Evolutionary conservation across 2,888 invertebrate genomes (phyloP), one percentile per base, ranked within the genome.

Genomic region (Ectemnius lituratus): DNA sequence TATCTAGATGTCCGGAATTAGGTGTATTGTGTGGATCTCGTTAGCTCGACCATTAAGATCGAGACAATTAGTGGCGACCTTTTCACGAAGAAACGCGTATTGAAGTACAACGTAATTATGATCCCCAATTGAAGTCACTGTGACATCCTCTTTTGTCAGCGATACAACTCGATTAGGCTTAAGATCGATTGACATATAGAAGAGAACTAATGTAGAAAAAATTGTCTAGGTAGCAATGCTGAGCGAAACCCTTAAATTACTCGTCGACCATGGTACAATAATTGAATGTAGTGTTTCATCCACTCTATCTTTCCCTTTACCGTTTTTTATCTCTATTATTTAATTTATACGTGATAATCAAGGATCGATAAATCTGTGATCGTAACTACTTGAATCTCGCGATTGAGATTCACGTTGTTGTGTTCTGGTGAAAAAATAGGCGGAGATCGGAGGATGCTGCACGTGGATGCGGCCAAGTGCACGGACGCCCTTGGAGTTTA

Each of bases 1-100:
- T 88, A 88, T 88, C 84, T 82, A 67, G 70, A 62, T 62, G 62
- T 14, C 49, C 84, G 81, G 85, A 88, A 89, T 88, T 86, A 84
- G 73, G 76, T 79, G 79, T 82, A 85, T 86, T 82, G 78, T 82
- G 78, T 68, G 78, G 84, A 83, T 82, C 73, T 86, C 83, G 76
- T 84, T 79, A 67, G 66, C 69, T 58, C 74, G 71, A 72, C 62
- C 83, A 81, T 85, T 84, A 81, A 75, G 79, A 79, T 79, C 83
- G 81, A 85, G 83, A 82, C 85, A 86, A 88, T 86, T 85, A 84
- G 75, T 52, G 14, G 2, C n/a, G 37, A 11, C 37, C 73, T 47
- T 16, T 20, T 11, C 11, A 11, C 27, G 46, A 20, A 28, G 49
- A 27, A 27, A 56, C 63, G 11, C 11, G 56, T 6, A 58, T 69